Conservation (phyloP, 2,888 invertebrate species). For the Nomada flava region DNA sequence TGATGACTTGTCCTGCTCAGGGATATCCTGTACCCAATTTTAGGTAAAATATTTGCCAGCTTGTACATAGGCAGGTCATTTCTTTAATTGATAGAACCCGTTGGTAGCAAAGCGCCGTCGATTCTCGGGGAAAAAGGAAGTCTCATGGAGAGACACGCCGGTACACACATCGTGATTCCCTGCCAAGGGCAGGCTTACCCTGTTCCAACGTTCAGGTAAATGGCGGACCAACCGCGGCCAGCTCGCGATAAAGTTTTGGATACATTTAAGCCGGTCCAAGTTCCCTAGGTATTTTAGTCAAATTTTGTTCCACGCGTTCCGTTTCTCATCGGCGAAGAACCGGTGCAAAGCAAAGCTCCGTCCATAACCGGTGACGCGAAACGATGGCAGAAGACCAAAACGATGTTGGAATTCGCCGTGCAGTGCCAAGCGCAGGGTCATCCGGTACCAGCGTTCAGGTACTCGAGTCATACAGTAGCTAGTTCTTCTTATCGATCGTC, state of each 20-base stretch:
- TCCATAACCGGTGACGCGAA: slow-evolving; percentile 81
- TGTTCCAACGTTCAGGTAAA: slow-evolving; percentile 90
- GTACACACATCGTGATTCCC: slow-evolving; percentile 85
- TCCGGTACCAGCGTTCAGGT: slow-evolving; percentile 90
- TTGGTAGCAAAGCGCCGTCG: slow-evolving; percentile 86
- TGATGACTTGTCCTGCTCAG: slow-evolving; percentile 90
- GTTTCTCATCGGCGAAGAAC: slow-evolving; percentile 75
- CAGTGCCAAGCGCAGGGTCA: slow-evolving; percentile 90
- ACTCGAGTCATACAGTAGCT: slow-evolving; percentile 66
- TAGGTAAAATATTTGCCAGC: slow-evolving; percentile 85
- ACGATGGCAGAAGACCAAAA: slow-evolving; percentile 80
- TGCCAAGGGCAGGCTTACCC: slow-evolving; percentile 89
- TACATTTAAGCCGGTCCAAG: not conserved
- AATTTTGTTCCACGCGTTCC: slow-evolving; percentile 21
- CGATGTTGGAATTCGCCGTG: slow-evolving; percentile 85
- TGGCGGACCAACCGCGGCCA: slow-evolving; percentile 10
- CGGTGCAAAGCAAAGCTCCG: slow-evolving; percentile 82
- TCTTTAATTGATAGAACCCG: slow-evolving; percentile 84
- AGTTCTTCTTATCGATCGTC: slow-evolving; percentile 46
- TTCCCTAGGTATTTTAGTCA: not conserved
- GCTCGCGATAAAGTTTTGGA: not conserved
- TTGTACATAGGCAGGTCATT: not conserved
- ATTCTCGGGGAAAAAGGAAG: slow-evolving; percentile 85
- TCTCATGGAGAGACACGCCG: slow-evolving; percentile 83
- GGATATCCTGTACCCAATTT: slow-evolving; percentile 90